These are phyloP conservation scores for Panopea generosa DNA, from an alignment of 2,888 invertebrate genomes.

Conservation along the genomic window DNA sequence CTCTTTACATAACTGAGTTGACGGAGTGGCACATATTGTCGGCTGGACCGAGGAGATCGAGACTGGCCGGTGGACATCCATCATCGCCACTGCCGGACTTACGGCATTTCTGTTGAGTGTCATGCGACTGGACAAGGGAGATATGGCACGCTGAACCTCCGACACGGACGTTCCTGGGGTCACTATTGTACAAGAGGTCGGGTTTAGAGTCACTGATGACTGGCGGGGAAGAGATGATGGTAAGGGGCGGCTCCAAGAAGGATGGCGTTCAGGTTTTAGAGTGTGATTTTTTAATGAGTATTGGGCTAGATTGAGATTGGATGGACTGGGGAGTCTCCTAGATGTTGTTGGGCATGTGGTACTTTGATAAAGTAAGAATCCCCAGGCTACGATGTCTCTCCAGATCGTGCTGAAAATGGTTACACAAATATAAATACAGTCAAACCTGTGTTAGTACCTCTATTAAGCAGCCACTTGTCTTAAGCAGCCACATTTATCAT, in stretches of 20 bases:
- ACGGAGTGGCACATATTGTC: conserved; percentile 18
- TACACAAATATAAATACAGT: no score
- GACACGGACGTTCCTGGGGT: conserved; percentile 33
- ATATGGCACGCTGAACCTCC: conserved; percentile 25
- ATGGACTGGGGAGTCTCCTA: neutral
- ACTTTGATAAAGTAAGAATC: neutral
- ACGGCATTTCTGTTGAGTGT: conserved; percentile 4
- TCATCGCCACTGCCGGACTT: conserved; percentile 15
- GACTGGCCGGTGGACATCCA: conserved; percentile 22
- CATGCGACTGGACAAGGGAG: conserved; percentile 43
- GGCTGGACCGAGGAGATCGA: conserved; percentile 49
- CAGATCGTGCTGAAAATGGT: no score
- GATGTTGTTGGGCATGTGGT: neutral
- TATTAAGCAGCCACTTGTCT: no score
- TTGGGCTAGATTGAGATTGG: neutral
- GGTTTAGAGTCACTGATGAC: neutral
- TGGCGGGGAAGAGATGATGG: neutral
- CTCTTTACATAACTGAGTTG: conserved; percentile 36
- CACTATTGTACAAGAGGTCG: conserved; percentile 4
- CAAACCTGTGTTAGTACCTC: no score
- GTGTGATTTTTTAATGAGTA: neutral
- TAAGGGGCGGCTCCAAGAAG: neutral
- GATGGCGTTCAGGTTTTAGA: neutral
- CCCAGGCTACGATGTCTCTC: neutral
- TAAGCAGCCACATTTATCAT: no score